Conservation (phyloP, 2,888 invertebrate species). For the Coenonympha glycerion region DNA sequence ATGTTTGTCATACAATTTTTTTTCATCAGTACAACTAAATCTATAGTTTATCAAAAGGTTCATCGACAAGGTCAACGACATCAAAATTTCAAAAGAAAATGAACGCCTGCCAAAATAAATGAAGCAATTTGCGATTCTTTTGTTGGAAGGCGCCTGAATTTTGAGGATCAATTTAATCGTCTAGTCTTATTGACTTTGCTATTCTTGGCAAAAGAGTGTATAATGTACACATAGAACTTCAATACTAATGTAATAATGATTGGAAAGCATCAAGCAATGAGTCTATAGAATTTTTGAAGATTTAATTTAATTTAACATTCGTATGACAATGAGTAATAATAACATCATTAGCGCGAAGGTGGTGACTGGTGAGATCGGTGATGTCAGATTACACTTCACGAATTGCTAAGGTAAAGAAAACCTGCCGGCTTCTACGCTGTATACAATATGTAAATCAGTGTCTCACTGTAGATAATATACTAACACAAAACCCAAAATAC, state of each 20-base stretch:
- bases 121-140: not conserved
- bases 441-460: not conserved
- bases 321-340: conserved; percentile 5
- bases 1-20: too few relatives aligned
- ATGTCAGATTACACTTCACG: conserved; percentile 3
- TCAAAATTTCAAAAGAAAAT: not conserved
- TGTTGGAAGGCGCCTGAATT: not conserved
- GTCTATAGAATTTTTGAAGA: not conserved
- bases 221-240: not conserved
- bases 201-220: not conserved
- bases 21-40: too few relatives aligned
- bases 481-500: too few relatives aligned
- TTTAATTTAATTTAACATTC: not conserved
- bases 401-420: conserved; percentile 1
- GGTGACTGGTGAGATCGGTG: not conserved
- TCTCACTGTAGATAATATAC: not conserved
- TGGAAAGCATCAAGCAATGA: not conserved
- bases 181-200: not conserved
- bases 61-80: too few relatives aligned
- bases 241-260: too few relatives aligned
- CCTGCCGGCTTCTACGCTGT: not conserved
- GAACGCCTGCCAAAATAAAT: conserved; percentile 3
- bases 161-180: not conserved
- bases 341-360: conserved; percentile 4
- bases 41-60: not conserved